A percentile compares a stretch with the other conserved stretches of the same genome.
These are phyloP conservation scores for Andrena fulva DNA, from an alignment of 2,888 invertebrate genomes.

Conservation along the genomic window DNA sequence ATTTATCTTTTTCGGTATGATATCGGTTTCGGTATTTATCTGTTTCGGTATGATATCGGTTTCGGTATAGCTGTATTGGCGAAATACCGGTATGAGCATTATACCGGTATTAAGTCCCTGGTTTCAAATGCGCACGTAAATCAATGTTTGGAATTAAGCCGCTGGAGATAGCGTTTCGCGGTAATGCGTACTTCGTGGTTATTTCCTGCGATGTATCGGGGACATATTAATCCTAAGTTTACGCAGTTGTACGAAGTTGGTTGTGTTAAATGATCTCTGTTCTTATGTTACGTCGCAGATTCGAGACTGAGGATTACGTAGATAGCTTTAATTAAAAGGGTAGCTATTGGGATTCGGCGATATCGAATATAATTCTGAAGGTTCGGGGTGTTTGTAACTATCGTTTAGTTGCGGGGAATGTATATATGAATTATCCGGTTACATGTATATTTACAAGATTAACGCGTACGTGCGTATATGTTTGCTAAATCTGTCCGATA, in stretches of 20 bases:
- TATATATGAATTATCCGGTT: slow-evolving; percentile 10
- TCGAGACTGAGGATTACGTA: slow-evolving; percentile 11
- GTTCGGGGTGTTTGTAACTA: not conserved
- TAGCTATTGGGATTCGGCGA: not conserved
- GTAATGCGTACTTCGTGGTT: not conserved
- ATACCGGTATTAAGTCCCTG: too few relatives aligned
- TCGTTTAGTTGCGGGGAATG: not conserved
- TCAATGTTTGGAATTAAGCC: not conserved
- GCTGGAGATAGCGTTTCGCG: not conserved
- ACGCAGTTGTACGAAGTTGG: not conserved
- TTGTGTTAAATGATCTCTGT: not conserved
- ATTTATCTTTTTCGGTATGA: too few relatives aligned
- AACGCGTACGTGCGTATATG: not conserved
- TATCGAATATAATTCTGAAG: not conserved
- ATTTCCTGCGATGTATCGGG: not conserved
- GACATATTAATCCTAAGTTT: not conserved
- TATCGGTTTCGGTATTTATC: too few relatives aligned
- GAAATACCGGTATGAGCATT: too few relatives aligned
- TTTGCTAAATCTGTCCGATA: not conserved
- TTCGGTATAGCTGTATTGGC: too few relatives aligned
- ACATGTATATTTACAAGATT: slow-evolving; percentile 16
- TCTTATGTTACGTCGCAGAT: not conserved
- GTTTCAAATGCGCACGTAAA: not conserved
- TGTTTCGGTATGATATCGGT: too few relatives aligned
- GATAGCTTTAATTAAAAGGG: not conserved